phyloP scores from a whole-genome alignment of 2,888 invertebrate species.

The Scelioninae gen. 1 region DNA sequence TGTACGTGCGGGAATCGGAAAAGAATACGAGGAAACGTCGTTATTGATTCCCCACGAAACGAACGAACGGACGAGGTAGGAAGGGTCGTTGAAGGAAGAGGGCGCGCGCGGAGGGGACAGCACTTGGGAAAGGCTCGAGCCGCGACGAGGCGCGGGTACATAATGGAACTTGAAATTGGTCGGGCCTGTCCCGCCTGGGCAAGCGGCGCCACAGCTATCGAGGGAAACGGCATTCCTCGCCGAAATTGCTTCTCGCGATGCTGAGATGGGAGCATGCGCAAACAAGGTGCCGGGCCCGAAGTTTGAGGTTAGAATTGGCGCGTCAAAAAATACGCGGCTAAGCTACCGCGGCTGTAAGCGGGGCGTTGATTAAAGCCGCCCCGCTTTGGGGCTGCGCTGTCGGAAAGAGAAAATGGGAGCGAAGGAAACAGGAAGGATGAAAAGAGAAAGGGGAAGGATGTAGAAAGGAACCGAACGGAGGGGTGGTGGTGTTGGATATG shows the following conservation, averaged over 20 bases:
- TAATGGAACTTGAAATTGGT: slow-evolving; percentile 85
- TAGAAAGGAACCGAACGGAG: slow-evolving; percentile 63
- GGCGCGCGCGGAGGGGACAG: slow-evolving; percentile 54
- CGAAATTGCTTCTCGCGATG: slow-evolving; percentile 83
- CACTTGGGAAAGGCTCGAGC: slow-evolving; percentile 80
- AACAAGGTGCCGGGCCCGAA: slow-evolving; percentile 72
- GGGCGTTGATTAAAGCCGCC: slow-evolving; percentile 83
- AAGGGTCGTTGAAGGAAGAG: no score
- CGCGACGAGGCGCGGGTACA: slow-evolving; percentile 82
- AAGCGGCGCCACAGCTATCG: slow-evolving; percentile 81
- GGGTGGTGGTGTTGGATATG: slow-evolving; percentile 49
- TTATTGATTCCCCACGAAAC: no score
- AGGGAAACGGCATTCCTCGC: slow-evolving; percentile 84
- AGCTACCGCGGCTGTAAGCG: slow-evolving; percentile 69
- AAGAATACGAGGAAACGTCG: no score
- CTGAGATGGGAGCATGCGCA: slow-evolving; percentile 75
- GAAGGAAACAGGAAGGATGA: slow-evolving; percentile 44
- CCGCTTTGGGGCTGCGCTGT: slow-evolving; percentile 72
- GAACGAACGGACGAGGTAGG: no score
- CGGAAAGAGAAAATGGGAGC: slow-evolving; percentile 59
- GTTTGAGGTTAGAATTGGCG: slow-evolving; percentile 78
- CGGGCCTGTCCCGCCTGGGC: slow-evolving; percentile 83
- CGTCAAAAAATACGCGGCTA: slow-evolving; percentile 79
- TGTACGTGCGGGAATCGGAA: no score
- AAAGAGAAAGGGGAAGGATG: slow-evolving; percentile 55